Evolutionary conservation across 2,113 vertebrate species (phyloP).

Genomic region (Alexandromys fortis): DNA sequence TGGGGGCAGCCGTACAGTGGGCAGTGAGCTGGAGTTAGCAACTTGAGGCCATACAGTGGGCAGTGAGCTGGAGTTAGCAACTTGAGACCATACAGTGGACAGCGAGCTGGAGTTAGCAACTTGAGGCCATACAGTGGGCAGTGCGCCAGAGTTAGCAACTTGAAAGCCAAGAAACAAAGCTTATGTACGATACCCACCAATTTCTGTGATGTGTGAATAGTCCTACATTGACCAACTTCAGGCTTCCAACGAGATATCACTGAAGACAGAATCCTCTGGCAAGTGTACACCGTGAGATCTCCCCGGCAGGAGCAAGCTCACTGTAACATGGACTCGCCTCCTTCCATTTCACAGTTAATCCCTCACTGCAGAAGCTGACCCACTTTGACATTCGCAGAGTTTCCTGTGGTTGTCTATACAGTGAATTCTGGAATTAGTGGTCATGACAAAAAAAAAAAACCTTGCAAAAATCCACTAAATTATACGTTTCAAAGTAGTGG

Average conservation of each 20-base stretch:
- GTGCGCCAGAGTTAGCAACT: not conserved
- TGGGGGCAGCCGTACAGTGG: not conserved
- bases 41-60: not conserved
- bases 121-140: not conserved
- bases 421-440: not conserved
- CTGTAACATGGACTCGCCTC: not conserved
- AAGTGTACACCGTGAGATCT: not conserved
- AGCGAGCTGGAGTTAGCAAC: no score
- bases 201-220: not conserved
- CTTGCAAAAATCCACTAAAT: not conserved
- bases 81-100: not conserved
- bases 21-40: not conserved
- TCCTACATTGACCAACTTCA: not conserved
- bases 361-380: not conserved
- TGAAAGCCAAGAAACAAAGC: not conserved
- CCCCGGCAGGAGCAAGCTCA: not conserved
- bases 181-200: not conserved
- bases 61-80: not conserved
- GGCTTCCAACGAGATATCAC: not conserved
- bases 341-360: not conserved
- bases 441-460: not conserved
- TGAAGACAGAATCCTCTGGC: not conserved
- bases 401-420: no score
- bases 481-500: not conserved
- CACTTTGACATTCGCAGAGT: no score